Evolutionary conservation across 2,888 invertebrate species (phyloP), one percentile per base, ranked within the genome.

Genomic region (Ophion ellenae): DNA sequence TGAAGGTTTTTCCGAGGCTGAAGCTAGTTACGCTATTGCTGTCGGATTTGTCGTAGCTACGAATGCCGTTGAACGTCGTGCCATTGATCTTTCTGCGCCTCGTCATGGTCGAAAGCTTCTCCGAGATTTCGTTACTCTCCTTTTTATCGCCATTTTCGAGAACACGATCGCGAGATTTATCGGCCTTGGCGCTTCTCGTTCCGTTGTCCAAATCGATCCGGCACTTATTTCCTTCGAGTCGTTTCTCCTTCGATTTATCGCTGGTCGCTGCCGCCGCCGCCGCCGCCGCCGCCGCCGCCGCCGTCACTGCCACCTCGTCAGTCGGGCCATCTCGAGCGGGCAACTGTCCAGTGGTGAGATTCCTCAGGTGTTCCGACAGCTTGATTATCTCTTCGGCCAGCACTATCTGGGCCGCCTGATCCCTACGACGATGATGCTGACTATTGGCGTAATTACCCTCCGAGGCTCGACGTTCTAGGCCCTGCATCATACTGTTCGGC

Each of bases 301-400:
- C 6, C 36, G 24, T 1, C 24, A 24, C 24, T 24, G 24, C 24
- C 40, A 9, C 40, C 40, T 6, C 7, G 7, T 10, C 32, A 6
- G 20, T 59, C 2, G 17, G 11, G 45, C 28, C 47, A 63, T 61
- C 10, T 11, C 63, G 17, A 10, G 47, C 45, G 9, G 7, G 10
- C 5, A 76, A 11, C 47, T 75, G 87, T 53, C 81, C 88, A 28
- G 89, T 88, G 0, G 93, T 93, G 20, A 93, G 90, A 9, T 91
- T 89, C 6, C 93, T 88, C 47, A 97, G 94, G 91, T 97, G 97
- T 91, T 97, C 97, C 0, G 97, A 97, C 0, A 98, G 94, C 93
- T 97, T 97, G 88, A 97, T 96, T 87, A 98, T 98, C 94, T 98
- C 97, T 90, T 97, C 97, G 0, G 97, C 97, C 83, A 97, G 94